Evolutionary conservation across 2,797 vertebrate species (phyloP).

Genomic region (Sebastes itinus): DNA sequence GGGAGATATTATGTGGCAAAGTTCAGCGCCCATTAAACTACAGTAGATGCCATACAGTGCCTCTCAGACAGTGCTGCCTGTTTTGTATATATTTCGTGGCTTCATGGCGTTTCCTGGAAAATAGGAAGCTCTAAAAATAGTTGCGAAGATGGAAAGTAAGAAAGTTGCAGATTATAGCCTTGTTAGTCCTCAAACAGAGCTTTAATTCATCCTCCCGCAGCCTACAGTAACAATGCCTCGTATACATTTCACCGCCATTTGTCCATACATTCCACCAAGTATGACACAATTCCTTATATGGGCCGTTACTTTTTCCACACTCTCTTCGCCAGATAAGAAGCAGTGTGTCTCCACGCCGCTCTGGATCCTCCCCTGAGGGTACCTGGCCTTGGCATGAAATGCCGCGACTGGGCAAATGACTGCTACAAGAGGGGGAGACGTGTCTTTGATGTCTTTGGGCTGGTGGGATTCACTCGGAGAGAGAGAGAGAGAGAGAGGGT

Average conservation of each 20-base stretch:
- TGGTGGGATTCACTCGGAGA: constrained; percentile 37
- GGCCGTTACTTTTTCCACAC: constrained; percentile 29
- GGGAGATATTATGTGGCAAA: constrained; percentile 52
- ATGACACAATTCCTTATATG: constrained; percentile 43
- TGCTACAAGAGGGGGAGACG: constrained; percentile 25
- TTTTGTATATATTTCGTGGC: constrained; percentile 28
- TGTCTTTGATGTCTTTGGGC: constrained; percentile 64
- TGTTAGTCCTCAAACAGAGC: constrained; percentile 11
- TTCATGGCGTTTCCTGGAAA: constrained; percentile 54
- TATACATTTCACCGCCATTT: constrained; percentile 30
- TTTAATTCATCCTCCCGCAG: neutral
- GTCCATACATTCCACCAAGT: constrained; percentile 39
- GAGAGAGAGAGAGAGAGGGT: constrained; percentile 34
- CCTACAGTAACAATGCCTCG: constrained; percentile 22
- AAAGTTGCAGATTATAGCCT: constrained; percentile 49
- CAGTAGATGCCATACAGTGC: constrained; percentile 8
- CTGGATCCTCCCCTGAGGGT: constrained; percentile 44
- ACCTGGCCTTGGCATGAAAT: constrained; percentile 66
- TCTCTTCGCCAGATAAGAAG: constrained; percentile 29
- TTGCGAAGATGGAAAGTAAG: constrained; percentile 35
- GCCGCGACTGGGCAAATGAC: constrained; percentile 28
- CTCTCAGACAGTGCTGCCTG: constrained; percentile 13
- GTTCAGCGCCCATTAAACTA: constrained; percentile 21
- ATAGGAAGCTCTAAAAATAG: constrained; percentile 65
- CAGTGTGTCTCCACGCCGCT: constrained; percentile 34